Evolutionary conservation across 1,140 invertebrate species (phyloP), one percentile per base, ranked within the genome.

Genomic region (Protaetia brevitarsis): DNA sequence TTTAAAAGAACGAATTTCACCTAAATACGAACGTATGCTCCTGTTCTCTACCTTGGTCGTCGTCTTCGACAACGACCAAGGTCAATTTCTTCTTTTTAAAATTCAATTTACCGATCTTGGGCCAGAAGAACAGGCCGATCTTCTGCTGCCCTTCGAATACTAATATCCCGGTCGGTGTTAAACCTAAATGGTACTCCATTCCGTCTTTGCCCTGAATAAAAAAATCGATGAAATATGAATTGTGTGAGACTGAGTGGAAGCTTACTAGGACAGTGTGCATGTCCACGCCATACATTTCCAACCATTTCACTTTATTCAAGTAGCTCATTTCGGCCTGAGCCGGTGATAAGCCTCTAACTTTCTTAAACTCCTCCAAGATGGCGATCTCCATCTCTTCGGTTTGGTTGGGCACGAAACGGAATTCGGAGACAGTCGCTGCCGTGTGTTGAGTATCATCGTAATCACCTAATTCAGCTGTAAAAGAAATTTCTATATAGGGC

Each of bases 51-150:
- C 93, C 94, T 77, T 95, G 92, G 73, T 98, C 96, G 77, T 97
- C 95, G 79, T 98, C 96, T 80, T 98, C 96, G 16, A 96, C 94
- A 5, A 98, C 96, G 60, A 96, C 90, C 41, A 99, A 81, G 0
- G 94, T 97, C 37, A 98, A 81, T 78, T 96, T 97, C 79, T 97
- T 98, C 76, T 94, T 95, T 78, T 98, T 97, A 72, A 97, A 97
- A 76, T 96, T 94, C 30, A 97, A 78, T 80, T 95, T 89, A 69
- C 94, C 89, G 73, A 97, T 95, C 85, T 95, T 94, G 6, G 95
- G 93, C 97, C 98, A 99, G 79, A 98, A 98, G 79, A 99, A 99
- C 0, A 99, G 82, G 1, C 97, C 98, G 73, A 99, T 99, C 82
- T 99, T 99, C 75, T 94, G 91, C 56, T 83, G 82, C 19, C 93